These are phyloP conservation scores for Therioaphis trifolii DNA, from an alignment of 2,888 invertebrate species.

Conservation along the genomic window DNA sequence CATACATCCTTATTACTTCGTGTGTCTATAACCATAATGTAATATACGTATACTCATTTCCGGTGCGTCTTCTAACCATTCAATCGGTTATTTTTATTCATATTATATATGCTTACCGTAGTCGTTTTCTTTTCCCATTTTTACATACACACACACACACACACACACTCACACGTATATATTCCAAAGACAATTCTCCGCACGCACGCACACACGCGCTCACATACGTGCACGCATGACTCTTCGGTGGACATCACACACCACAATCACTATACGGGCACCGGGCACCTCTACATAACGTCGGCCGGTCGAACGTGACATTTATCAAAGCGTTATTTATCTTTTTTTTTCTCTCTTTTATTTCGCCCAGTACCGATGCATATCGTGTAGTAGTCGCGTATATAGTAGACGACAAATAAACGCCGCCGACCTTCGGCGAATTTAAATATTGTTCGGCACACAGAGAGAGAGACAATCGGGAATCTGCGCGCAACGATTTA, in stretches of 20 bases:
- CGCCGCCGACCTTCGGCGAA: constrained; percentile 62
- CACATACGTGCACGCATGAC: neutral
- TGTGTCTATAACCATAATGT: constrained; percentile 6
- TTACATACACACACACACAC: neutral
- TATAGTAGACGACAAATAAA: constrained; percentile 62
- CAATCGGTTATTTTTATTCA: constrained; percentile 31
- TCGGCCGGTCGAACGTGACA: constrained; percentile 49
- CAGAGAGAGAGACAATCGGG: constrained; percentile 48
- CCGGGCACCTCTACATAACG: constrained; percentile 24
- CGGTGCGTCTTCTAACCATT: constrained; percentile 28
- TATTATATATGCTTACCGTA: neutral
- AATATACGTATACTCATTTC: constrained; percentile 45
- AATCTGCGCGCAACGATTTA: constrained; percentile 59
- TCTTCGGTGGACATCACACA: constrained; percentile 3
- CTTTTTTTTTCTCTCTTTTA: constrained; percentile 19
- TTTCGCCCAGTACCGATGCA: constrained; percentile 51
- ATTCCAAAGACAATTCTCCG: too few species aligned
- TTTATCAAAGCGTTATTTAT: constrained; percentile 62
- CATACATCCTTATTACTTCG: constrained; percentile 19
- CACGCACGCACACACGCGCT: neutral
- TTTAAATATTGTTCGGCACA: constrained; percentile 60
- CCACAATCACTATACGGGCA: constrained; percentile 27
- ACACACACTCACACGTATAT: too few species aligned
- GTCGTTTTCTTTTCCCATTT: neutral
- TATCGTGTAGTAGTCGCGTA: constrained; percentile 51